Evolutionary conservation across 2,113 vertebrate genomes (phyloP).

Genomic region (Phyllopteryx taeniolatus): DNA sequence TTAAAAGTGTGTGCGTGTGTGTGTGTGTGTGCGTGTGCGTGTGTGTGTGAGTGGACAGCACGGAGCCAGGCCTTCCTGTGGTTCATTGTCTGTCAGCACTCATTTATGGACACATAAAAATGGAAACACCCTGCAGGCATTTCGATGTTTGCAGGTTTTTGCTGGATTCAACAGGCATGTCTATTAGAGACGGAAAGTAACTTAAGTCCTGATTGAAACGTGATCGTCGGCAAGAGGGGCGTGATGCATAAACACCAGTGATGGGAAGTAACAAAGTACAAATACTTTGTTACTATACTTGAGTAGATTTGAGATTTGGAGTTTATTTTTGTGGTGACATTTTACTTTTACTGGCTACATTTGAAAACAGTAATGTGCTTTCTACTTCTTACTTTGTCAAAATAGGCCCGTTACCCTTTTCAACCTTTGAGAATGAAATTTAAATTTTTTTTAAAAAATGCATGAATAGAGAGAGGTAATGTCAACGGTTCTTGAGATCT

Average conservation of each 20-base stretch:
- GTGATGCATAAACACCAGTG: too few relatives aligned
- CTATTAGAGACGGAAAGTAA: neutral
- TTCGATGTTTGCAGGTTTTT: neutral
- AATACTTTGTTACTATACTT: too few relatives aligned
- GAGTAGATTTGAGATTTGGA: neutral
- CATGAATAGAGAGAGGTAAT: too few relatives aligned
- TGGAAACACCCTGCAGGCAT: neutral
- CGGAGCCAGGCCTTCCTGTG: constrained; percentile 38
- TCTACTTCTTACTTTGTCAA: too few relatives aligned
- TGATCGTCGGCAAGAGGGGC: too few relatives aligned
- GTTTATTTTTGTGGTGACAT: neutral
- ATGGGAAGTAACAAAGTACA: too few relatives aligned
- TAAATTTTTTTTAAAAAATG: too few relatives aligned
- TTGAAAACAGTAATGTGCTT: neutral
- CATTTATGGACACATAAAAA: constrained; percentile 6
- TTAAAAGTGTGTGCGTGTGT: constrained; percentile 3
- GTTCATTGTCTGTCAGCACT: constrained; percentile 28
- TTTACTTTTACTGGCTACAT: neutral
- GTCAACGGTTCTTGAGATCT: too few relatives aligned
- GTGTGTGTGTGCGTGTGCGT: constrained; percentile 19
- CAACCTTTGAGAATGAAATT: too few relatives aligned
- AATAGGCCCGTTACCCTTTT: too few relatives aligned
- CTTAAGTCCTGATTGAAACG: neutral
- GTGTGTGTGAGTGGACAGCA: constrained; percentile 16
- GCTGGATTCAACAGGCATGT: neutral